A percentile compares a stretch with the other conserved stretches of the same genome.
Conservation (phyloP, 2,113 vertebrate species). For the Taxidea taxus region DNA sequence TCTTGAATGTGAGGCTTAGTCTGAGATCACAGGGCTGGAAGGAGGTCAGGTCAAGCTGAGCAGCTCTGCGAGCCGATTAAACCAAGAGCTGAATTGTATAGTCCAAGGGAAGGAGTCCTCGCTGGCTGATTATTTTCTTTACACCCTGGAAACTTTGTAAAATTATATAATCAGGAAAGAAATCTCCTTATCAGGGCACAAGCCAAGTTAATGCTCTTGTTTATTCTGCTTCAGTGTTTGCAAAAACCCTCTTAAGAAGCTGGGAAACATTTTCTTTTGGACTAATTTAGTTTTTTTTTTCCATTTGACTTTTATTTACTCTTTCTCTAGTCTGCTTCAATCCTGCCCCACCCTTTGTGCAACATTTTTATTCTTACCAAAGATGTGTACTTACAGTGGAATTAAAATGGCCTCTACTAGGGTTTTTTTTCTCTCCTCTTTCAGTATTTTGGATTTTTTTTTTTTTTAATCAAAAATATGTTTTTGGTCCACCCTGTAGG, state of each 20-base stretch:
- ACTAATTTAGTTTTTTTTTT: conserved; percentile 49
- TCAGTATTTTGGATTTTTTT: not conserved
- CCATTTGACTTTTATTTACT: conserved; percentile 51
- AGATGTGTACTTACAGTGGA: not conserved
- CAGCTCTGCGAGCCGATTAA: conserved; percentile 41
- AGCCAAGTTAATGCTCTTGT: conserved; percentile 68
- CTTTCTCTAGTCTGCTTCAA: conserved; percentile 32
- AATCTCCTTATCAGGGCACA: conserved; percentile 65
- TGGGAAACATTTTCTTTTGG: conserved; percentile 61
- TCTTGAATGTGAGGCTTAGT: conserved; percentile 51
- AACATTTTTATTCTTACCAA: conserved; percentile 51
- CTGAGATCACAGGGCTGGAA: conserved; percentile 45
- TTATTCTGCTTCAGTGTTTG: conserved; percentile 56
- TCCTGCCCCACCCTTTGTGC: conserved; percentile 38
- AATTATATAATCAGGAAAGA: conserved; percentile 68
- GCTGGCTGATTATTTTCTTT: conserved; percentile 64
- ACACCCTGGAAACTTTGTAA: conserved; percentile 60
- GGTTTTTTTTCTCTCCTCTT: not conserved
- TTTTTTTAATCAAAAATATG: not conserved
- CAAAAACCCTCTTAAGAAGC: conserved; percentile 43
- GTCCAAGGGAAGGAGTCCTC: not conserved
- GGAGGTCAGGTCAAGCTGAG: conserved; percentile 43
- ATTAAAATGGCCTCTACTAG: not conserved
- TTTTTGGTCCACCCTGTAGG: not conserved
- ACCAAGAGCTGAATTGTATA: conserved; percentile 14